Evolutionary conservation across 1,140 invertebrate species (phyloP), one percentile per base, ranked within the genome.

Genomic region (Achroia grisella): DNA sequence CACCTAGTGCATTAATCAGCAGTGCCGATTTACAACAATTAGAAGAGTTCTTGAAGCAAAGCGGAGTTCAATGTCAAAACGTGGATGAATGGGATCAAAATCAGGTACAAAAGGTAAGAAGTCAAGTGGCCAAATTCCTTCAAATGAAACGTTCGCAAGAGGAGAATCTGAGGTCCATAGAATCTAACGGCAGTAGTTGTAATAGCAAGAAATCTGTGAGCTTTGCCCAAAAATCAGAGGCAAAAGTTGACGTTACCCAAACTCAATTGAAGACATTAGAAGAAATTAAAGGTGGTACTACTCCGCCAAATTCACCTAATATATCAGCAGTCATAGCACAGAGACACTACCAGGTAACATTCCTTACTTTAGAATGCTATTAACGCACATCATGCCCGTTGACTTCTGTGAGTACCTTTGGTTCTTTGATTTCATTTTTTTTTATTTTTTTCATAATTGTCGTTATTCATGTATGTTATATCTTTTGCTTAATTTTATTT

Each of bases 261-360:
- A 60, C 44, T 41, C 73, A 71, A 44, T 47, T 72, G 34, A 86
- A 82, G 48, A 54, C 61, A 17, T 57, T 84, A 40, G 82, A 80
- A 47, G 79, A 88, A 41, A 44, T 77, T 29, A 84, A 85, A 59
- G 69, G 71, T 47, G 67, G 88, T 11, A 79, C 86, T 32, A 91
- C 91, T 27, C 91, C 91, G 42, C 91, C 91, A 30, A 93, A 93
- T 69, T 92, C 91, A 15, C 91, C 92, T 17, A 92, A 92, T 76
- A 89, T 91, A 53, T 91, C 90, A 29, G 86, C 89, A 49, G 82
- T 88, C 50, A 62, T 86, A 59, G 78, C 77, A 45, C 87, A 88
- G 48, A 83, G 84, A 61, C 77, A 75, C 50, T 88, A 87, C 67
- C 87, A 88, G 86, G 83, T 87, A 81, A 76, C 41, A 44, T 51